Evolutionary conservation across 2,113 vertebrate genomes (phyloP).

Genomic region (Cebus imitator): DNA sequence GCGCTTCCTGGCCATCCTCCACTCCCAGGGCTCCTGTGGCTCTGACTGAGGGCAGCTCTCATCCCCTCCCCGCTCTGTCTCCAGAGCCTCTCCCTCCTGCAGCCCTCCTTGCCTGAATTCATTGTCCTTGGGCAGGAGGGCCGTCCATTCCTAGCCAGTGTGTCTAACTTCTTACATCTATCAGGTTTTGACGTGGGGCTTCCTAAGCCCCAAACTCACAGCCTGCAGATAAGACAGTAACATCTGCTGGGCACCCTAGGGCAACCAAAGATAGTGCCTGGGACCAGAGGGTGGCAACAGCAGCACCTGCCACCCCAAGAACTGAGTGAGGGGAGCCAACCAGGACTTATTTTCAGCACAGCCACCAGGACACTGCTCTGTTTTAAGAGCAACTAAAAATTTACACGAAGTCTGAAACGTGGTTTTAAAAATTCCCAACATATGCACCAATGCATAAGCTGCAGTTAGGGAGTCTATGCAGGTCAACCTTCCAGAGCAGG

Average conservation of each 20-base stretch:
- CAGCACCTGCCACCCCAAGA: not conserved
- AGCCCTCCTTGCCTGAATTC: not conserved
- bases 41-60: not conserved
- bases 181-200: not conserved
- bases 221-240: not conserved
- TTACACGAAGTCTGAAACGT: not conserved
- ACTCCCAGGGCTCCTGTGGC: not conserved
- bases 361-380: not conserved
- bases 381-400: not conserved
- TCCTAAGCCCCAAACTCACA: not conserved
- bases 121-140: not conserved
- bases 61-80: not conserved
- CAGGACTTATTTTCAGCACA: not conserved
- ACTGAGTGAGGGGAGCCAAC: not conserved
- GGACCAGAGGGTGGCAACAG: not conserved
- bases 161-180: not conserved
- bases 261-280: not conserved
- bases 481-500: not conserved
- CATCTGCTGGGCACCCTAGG: rapidly evolving
- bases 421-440: not conserved
- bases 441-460: not conserved
- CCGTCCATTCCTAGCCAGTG: not conserved
- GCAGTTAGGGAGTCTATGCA: not conserved
- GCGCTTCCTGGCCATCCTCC: not conserved
- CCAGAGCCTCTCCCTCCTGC: not conserved